Evolutionary conservation across 2,113 vertebrate genomes (phyloP).

Genomic region (Lipotes vexillifer): DNA sequence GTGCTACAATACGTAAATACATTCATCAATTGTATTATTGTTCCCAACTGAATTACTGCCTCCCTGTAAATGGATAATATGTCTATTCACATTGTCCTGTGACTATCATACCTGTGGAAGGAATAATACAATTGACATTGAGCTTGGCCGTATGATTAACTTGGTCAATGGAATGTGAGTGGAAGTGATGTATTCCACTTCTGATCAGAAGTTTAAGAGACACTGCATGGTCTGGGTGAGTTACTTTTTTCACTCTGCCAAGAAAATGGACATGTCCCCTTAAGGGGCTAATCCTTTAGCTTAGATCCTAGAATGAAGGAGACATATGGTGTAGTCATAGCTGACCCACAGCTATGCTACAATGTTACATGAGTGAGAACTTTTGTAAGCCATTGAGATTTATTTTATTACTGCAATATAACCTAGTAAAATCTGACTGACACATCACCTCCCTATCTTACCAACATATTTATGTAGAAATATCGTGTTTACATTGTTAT

Average conservation of each 20-base stretch:
- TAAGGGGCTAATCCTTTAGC: neutral
- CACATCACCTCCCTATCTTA: neutral
- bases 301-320: neutral
- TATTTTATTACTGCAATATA: neutral
- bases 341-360: neutral
- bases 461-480: neutral
- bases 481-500: neutral
- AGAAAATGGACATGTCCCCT: neutral
- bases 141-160: neutral
- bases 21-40: neutral
- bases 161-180: neutral
- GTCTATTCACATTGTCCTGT: neutral
- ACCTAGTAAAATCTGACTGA: neutral
- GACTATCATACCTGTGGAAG: neutral
- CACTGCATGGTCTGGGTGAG: neutral
- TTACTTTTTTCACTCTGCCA: neutral
- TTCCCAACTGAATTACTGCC: neutral
- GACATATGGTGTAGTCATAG: neutral
- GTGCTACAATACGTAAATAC: too few relatives aligned
- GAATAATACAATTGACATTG: neutral
- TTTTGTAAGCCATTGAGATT: neutral
- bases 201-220: neutral
- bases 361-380: neutral
- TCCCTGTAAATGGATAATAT: neutral
- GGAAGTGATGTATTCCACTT: neutral